Evolutionary conservation across 2,888 invertebrate genomes (phyloP).

Genomic region (Drosophila atroscutellata): DNA sequence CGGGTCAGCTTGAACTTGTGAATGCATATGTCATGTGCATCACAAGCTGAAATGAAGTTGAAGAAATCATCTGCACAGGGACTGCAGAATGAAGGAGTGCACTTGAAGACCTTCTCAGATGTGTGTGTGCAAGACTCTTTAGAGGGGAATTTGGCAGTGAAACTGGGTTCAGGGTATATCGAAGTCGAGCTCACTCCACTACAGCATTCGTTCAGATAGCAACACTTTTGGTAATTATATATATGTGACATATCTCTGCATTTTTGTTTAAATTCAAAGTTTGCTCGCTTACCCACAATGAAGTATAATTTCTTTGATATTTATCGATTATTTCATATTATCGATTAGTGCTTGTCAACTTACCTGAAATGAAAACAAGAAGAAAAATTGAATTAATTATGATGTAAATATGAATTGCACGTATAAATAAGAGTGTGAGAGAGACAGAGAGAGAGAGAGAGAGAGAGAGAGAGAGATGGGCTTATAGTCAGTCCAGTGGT

Average conservation of each 20-base stretch:
- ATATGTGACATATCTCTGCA: not conserved
- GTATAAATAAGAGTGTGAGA: not conserved
- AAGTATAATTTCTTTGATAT: not conserved
- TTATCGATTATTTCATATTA: slow-evolving; percentile 3
- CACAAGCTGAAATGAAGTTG: too few relatives aligned
- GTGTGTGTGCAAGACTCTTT: too few relatives aligned
- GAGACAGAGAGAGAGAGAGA: not conserved
- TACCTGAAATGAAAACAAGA: slow-evolving; percentile 60
- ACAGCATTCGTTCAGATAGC: not conserved
- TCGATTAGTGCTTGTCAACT: slow-evolving; percentile 41
- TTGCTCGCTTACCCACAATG: slow-evolving; percentile 48
- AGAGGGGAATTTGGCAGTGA: too few relatives aligned
- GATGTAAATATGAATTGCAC: not conserved
- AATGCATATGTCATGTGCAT: too few relatives aligned
- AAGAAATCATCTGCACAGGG: too few relatives aligned
- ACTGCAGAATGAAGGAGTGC: too few relatives aligned
- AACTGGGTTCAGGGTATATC: too few relatives aligned
- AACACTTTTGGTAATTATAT: not conserved
- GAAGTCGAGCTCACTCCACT: too few relatives aligned
- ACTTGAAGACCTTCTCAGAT: too few relatives aligned
- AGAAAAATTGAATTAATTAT: slow-evolving; percentile 3
- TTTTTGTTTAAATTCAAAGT: slow-evolving; percentile 15
- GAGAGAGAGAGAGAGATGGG: not conserved
- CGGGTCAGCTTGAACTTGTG: too few relatives aligned
- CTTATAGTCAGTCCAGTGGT: not conserved